Conservation (phyloP, 2,113 vertebrate species). For the Pholis gunnellus region DNA sequence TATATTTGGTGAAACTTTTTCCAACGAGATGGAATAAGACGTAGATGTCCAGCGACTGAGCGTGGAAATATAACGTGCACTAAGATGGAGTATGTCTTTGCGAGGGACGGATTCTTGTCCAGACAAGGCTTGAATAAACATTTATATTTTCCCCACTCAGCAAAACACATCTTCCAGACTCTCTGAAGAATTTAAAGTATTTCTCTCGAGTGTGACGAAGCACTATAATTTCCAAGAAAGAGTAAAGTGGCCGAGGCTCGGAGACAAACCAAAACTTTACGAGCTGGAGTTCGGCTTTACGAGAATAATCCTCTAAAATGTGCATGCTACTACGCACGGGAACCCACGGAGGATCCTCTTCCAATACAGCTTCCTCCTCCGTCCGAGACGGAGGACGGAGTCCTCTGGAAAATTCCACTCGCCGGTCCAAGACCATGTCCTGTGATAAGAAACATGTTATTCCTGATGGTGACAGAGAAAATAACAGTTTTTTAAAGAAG, state of each 20-base stretch:
- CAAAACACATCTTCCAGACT: constrained; percentile 68
- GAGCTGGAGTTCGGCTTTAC: constrained; percentile 66
- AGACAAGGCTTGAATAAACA: constrained; percentile 67
- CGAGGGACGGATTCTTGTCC: constrained; percentile 26
- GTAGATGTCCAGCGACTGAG: neutral
- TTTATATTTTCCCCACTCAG: constrained; percentile 75
- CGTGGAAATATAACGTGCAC: constrained; percentile 19
- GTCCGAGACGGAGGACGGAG: constrained; percentile 33
- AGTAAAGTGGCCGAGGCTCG: constrained; percentile 31
- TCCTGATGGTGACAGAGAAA: constrained; percentile 51
- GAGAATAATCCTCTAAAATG: constrained; percentile 70
- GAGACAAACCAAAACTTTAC: constrained; percentile 64
- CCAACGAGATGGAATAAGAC: neutral
- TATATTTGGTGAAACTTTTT: constrained; percentile 20
- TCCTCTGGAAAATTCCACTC: constrained; percentile 78
- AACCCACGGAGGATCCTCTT: constrained; percentile 29
- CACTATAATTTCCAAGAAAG: constrained; percentile 63
- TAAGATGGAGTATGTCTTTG: constrained; percentile 9
- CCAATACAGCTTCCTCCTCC: constrained; percentile 47
- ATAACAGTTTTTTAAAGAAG: constrained; percentile 38
- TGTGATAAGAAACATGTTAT: constrained; percentile 70
- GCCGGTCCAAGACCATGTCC: constrained; percentile 65
- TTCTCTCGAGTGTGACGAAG: constrained; percentile 67
- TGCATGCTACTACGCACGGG: constrained; percentile 52
- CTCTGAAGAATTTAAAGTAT: constrained; percentile 65